A percentile compares a stretch with the other conserved stretches of the same genome.
These are phyloP conservation scores for Octopus bimaculoides DNA, from an alignment of 1,140 invertebrate genomes.

Conservation along the genomic window DNA sequence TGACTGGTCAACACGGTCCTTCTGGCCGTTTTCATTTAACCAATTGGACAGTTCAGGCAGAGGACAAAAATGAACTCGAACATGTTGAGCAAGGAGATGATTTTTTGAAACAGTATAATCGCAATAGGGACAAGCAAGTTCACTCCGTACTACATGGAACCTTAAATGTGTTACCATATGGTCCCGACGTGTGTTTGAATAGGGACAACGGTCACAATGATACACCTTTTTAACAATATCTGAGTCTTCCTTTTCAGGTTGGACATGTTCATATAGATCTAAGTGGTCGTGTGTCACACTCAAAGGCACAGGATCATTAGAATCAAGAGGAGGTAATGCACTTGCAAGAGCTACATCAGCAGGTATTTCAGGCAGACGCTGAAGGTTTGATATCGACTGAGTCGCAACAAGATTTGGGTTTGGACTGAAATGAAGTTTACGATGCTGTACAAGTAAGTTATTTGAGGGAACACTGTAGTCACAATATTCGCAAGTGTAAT, in stretches of 20 bases:
- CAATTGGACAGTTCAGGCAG: constrained; percentile 50
- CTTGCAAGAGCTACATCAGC: constrained; percentile 52
- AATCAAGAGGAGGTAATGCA: constrained; percentile 41
- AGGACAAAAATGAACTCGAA: constrained; percentile 72
- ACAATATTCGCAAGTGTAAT: constrained; percentile 79
- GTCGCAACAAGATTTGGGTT: constrained; percentile 53
- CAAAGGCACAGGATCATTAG: constrained; percentile 37
- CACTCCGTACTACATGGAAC: constrained; percentile 67
- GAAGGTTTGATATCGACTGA: constrained; percentile 51
- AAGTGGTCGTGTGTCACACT: constrained; percentile 51
- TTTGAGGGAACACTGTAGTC: constrained; percentile 77
- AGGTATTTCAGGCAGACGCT: constrained; percentile 48
- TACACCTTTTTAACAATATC: constrained; percentile 57
- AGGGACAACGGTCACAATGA: constrained; percentile 76
- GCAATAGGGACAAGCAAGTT: constrained; percentile 76
- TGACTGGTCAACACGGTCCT: constrained; percentile 38
- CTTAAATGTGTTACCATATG: constrained; percentile 73
- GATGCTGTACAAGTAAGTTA: constrained; percentile 51
- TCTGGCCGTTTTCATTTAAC: constrained; percentile 46
- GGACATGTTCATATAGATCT: constrained; percentile 49
- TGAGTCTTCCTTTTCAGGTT: constrained; percentile 30
- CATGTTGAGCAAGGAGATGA: constrained; percentile 76
- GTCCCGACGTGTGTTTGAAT: constrained; percentile 71
- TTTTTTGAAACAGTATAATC: constrained; percentile 77
- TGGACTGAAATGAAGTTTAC: constrained; percentile 49